Evolutionary conservation across 2,113 vertebrate genomes (phyloP).

Genomic region (Hucho hucho): DNA sequence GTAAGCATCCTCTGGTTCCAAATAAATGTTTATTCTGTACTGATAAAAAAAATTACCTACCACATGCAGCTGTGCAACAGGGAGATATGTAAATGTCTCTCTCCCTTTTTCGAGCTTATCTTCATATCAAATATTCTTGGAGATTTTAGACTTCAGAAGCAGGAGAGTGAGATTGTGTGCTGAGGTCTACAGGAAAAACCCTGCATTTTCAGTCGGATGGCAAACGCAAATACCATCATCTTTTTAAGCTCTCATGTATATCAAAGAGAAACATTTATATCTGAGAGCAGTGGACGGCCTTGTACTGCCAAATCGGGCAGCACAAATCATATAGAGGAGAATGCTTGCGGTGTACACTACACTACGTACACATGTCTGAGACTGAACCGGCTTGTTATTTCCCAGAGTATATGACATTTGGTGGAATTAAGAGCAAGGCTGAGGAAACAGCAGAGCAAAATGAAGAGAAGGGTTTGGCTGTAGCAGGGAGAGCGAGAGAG

Average conservation of each 20-base stretch:
- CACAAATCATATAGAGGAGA: slow-evolving; percentile 48
- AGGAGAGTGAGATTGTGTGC: no score
- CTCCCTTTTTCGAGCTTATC: slow-evolving; percentile 61
- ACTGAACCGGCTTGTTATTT: neutral
- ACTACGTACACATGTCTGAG: slow-evolving; percentile 21
- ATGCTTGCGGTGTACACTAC: slow-evolving; percentile 32
- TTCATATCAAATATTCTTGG: slow-evolving; percentile 74
- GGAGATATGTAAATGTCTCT: no score
- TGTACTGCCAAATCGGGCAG: slow-evolving; percentile 52
- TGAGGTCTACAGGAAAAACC: slow-evolving; percentile 19
- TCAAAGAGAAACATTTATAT: slow-evolving; percentile 77
- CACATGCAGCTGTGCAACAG: no score
- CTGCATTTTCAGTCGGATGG: slow-evolving; percentile 48
- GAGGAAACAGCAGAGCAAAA: no score
- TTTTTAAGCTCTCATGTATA: slow-evolving; percentile 72
- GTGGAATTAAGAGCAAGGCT: no score
- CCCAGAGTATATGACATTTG: no score
- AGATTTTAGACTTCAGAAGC: slow-evolving; percentile 33
- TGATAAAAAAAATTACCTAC: no score
- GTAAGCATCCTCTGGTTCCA: no score
- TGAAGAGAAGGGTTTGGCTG: no score
- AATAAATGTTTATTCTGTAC: no score
- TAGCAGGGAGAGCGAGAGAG: neutral
- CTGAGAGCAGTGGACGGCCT: slow-evolving; percentile 64
- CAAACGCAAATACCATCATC: slow-evolving; percentile 65